Conservation (phyloP, 2,113 vertebrate genomes). For the Cromileptes altivelis region DNA sequence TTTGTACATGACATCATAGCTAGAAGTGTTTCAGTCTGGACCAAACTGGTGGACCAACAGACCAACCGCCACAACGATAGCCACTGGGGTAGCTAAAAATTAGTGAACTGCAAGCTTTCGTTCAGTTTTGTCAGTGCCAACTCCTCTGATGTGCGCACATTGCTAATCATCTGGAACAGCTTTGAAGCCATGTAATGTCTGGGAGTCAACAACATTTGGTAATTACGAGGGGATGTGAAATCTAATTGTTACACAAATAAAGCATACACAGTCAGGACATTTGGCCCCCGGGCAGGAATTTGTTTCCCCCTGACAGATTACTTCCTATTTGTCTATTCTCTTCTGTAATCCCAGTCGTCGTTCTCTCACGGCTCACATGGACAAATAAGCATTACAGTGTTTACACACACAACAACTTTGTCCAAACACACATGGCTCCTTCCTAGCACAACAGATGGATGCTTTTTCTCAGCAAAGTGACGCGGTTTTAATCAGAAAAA, state of each 20-base stretch:
- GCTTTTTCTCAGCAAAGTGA: conserved; percentile 25
- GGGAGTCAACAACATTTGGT: conserved; percentile 65
- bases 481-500: conserved; percentile 51
- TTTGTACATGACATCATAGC: neutral
- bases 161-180: conserved; percentile 40
- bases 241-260: conserved; percentile 60
- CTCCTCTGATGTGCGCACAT: conserved; percentile 14
- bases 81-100: neutral
- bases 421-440: conserved; percentile 53
- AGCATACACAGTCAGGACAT: conserved; percentile 52
- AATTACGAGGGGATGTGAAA: conserved; percentile 62
- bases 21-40: neutral
- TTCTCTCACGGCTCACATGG: conserved; percentile 23
- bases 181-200: conserved; percentile 55
- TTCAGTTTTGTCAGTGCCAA: neutral
- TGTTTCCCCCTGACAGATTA: conserved; percentile 44
- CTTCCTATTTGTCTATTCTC: conserved; percentile 55
- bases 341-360: conserved; percentile 43
- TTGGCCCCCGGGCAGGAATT: conserved; percentile 42
- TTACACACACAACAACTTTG: conserved; percentile 49
- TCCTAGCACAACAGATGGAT: conserved; percentile 60
- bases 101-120: neutral
- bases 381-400: conserved; percentile 53
- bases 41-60: neutral
- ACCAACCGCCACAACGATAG: neutral